Evolutionary conservation across 2,797 vertebrate species (phyloP).

Genomic region (Benthosema pterotum): DNA sequence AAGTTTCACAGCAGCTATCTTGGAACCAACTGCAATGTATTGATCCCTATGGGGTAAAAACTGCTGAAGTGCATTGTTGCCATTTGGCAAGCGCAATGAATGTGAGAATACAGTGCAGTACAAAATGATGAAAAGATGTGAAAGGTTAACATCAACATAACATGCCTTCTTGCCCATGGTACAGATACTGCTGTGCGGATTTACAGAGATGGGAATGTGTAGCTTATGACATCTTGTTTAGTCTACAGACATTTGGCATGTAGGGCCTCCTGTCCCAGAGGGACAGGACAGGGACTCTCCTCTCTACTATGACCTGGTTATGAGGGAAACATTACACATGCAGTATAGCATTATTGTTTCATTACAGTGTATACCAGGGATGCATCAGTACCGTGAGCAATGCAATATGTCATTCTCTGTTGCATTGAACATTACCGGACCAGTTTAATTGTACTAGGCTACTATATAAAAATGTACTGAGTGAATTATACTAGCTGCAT

Average conservation of each 20-base stretch:
- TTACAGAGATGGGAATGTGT: constrained; percentile 19
- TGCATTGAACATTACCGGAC: not conserved
- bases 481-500: no score
- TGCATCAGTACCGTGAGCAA: constrained; percentile 13
- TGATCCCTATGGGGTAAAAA: no score
- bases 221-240: constrained; percentile 27
- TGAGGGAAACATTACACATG: constrained; percentile 19
- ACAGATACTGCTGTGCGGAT: not conserved
- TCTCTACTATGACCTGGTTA: constrained; percentile 28
- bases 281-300: no score
- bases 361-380: constrained; percentile 33
- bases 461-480: no score
- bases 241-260: constrained; percentile 23
- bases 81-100: no score
- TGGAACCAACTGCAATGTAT: no score
- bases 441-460: no score
- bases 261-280: constrained; percentile 19
- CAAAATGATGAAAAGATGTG: not conserved
- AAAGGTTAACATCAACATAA: not conserved
- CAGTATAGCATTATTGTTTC: constrained; percentile 28
- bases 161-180: constrained; percentile 4
- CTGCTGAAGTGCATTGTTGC: no score
- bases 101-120: not conserved
- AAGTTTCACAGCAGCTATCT: no score
- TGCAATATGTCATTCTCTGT: not conserved